Conservation (phyloP, 2,888 invertebrate species). For the Mythimna ferrago region DNA sequence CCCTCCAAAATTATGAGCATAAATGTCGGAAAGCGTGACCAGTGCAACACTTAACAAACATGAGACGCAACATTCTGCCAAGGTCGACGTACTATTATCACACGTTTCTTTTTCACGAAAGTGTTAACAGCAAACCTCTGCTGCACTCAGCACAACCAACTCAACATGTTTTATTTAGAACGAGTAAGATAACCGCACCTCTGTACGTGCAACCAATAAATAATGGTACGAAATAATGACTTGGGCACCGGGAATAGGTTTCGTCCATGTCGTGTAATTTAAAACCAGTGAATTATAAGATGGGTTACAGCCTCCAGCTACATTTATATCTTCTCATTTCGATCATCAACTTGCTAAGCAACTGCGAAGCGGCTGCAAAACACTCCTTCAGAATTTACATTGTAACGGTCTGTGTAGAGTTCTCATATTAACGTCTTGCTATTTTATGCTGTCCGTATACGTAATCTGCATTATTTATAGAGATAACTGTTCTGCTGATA, state of each 20-base stretch:
- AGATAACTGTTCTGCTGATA: conserved; percentile 28
- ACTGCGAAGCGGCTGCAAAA: conserved; percentile 2
- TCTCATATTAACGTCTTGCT: not conserved
- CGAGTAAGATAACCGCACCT: conserved; percentile 41
- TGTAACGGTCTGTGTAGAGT: conserved; percentile 25
- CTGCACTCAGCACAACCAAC: conserved; percentile 6
- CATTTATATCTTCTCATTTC: conserved; percentile 30
- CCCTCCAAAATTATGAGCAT: conserved; percentile 17
- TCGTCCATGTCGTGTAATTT: conserved; percentile 33
- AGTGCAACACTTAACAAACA: conserved; percentile 51
- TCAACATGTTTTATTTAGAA: conserved; percentile 47
- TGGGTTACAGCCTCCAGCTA: conserved; percentile 24
- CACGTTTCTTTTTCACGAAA: conserved; percentile 65
- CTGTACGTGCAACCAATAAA: conserved; percentile 40
- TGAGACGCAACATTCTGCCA: conserved; percentile 59
- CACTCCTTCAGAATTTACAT: conserved; percentile 12
- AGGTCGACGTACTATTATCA: conserved; percentile 70
- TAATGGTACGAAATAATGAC: conserved; percentile 43
- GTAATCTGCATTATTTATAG: conserved; percentile 17
- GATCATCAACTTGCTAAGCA: conserved; percentile 20
- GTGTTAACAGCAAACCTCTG: conserved; percentile 48
- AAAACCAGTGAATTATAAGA: conserved; percentile 37
- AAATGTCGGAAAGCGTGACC: conserved; percentile 55
- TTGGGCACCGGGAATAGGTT: conserved; percentile 22
- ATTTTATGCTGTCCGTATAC: conserved; percentile 25